phyloP scores from a whole-genome alignment of 2,797 vertebrate genomes.

The Champsocephalus gunnari region DNA sequence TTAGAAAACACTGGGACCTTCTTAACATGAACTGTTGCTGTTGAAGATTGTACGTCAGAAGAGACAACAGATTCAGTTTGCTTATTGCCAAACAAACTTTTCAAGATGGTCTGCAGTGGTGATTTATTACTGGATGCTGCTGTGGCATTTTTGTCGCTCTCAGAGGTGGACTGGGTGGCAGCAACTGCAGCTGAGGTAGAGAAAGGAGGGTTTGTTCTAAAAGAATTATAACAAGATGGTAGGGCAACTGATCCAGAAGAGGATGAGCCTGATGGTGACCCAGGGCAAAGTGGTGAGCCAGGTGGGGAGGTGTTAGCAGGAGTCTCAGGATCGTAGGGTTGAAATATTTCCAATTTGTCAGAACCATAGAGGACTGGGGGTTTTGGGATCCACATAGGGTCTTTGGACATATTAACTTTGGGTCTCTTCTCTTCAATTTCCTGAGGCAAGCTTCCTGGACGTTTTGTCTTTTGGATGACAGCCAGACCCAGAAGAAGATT shows the following conservation, averaged over 20 bases:
- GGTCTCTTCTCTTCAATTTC: constrained; percentile 90
- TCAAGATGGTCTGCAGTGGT: constrained; percentile 91
- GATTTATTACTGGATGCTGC: constrained; percentile 69
- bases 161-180: constrained; percentile 52
- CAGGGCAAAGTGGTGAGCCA: constrained; percentile 84
- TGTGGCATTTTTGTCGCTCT: constrained; percentile 69
- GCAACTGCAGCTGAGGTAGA: constrained; percentile 45
- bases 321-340: constrained; percentile 84
- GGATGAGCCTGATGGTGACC: constrained; percentile 78
- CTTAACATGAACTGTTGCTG: constrained; percentile 49
- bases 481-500: constrained; percentile 96
- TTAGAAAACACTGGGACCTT: constrained; percentile 58
- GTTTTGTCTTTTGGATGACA: constrained; percentile 93
- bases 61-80: constrained; percentile 76
- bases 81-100: constrained; percentile 90
- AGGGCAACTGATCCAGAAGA: constrained; percentile 76
- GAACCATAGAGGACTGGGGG: constrained; percentile 67
- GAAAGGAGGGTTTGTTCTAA: constrained; percentile 40
- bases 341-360: constrained; percentile 85
- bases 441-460: constrained; percentile 70
- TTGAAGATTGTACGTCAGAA: constrained; percentile 63
- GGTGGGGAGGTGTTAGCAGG: constrained; percentile 82
- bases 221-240: constrained; percentile 75
- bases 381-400: constrained; percentile 83
- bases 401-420: constrained; percentile 81